A percentile compares a stretch with the other conserved stretches of the same genome.
Conservation (phyloP, 2,113 vertebrate species). For the Labrus mixtus region DNA sequence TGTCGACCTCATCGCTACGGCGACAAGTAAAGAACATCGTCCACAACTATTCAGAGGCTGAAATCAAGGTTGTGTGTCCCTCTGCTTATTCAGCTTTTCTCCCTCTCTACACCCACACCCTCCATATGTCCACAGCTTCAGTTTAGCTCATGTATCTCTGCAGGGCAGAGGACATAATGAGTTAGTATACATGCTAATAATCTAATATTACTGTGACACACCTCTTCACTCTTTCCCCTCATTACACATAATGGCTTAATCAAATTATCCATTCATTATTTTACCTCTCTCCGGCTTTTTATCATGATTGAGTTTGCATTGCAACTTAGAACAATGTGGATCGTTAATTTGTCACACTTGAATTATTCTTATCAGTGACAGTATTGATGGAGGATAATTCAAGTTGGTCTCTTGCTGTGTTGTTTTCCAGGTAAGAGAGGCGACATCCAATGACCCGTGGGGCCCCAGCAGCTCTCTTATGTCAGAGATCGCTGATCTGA, state of each 20-base stretch:
- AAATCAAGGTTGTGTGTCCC: conserved; percentile 89
- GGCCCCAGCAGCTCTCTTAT: conserved; percentile 93
- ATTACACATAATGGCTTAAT: background rate
- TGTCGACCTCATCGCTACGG: conserved; percentile 93
- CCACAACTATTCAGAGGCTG: conserved; percentile 94
- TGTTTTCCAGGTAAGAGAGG: conserved; percentile 85
- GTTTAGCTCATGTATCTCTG: conserved; percentile 5
- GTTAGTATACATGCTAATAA: conserved; percentile 14
- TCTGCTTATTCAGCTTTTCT: conserved; percentile 23
- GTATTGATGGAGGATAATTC: background rate
- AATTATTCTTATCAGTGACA: background rate
- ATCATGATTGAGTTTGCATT: conserved; percentile 17
- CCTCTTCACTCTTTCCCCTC: conserved; percentile 9
- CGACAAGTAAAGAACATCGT: conserved; percentile 95
- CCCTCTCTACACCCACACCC: conserved; percentile 14
- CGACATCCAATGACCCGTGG: conserved; percentile 93
- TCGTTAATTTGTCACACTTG: background rate
- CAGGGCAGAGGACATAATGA: conserved; percentile 16
- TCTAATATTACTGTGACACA: conserved; percentile 28
- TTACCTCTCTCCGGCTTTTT: conserved; percentile 11
- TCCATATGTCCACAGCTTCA: background rate
- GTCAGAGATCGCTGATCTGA: conserved; percentile 93
- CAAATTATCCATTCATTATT: conserved; percentile 19
- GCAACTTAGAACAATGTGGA: conserved; percentile 12
- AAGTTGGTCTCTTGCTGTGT: conserved; percentile 13